These are phyloP conservation scores for Ochlodes sylvanus DNA, from an alignment of 2,888 invertebrate species.

Conservation along the genomic window DNA sequence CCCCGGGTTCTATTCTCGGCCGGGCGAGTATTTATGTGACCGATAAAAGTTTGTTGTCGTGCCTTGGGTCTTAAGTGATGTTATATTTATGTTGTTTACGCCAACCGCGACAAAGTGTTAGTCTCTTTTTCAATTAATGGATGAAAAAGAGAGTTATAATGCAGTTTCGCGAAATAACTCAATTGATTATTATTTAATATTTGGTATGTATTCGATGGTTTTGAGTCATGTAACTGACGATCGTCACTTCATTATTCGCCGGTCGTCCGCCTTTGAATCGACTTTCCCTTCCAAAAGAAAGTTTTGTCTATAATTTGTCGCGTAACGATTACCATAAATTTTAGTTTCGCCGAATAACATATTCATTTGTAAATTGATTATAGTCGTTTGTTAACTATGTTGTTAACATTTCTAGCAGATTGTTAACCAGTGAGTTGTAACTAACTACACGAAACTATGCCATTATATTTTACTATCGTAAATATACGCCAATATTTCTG, in stretches of 20 bases:
- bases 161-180: too few species aligned
- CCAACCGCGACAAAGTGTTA: too few species aligned
- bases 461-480: too few species aligned
- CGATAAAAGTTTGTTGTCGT: too few species aligned
- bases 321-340: conserved; percentile 50
- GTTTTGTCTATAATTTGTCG: conserved; percentile 48
- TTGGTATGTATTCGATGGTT: neutral
- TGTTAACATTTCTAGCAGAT: neutral
- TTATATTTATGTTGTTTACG: too few species aligned
- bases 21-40: too few species aligned
- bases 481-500: too few species aligned
- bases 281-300: conserved; percentile 51
- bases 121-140: too few species aligned
- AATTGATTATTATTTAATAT: too few species aligned
- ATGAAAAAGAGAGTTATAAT: too few species aligned
- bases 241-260: conserved; percentile 8
- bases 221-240: neutral
- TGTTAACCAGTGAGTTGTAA: neutral
- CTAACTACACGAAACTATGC: neutral
- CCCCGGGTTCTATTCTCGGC: too few species aligned
- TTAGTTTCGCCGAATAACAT: conserved; percentile 40
- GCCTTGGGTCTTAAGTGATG: too few species aligned
- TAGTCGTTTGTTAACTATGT: neutral
- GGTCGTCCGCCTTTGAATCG: conserved; percentile 7
- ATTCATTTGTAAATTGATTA: neutral